These are phyloP conservation scores for Synergus gifuensis DNA, from an alignment of 2,888 invertebrate species.

Conservation along the genomic window DNA sequence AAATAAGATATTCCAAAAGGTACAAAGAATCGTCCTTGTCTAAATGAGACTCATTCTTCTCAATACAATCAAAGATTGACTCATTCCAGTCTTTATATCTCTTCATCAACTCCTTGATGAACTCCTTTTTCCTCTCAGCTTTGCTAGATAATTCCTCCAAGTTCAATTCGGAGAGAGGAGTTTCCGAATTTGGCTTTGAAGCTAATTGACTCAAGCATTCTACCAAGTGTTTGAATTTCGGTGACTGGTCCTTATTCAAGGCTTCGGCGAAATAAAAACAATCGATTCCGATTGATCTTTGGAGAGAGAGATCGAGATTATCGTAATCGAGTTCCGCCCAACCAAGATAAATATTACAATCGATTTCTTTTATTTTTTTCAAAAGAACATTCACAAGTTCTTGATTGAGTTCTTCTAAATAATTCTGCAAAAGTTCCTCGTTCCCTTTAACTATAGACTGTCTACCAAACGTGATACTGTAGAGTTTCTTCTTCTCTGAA, in stretches of 20 bases:
- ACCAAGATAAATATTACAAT: constrained; percentile 66
- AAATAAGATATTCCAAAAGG: constrained; percentile 65
- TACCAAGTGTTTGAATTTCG: constrained; percentile 60
- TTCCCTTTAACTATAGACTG: constrained; percentile 55
- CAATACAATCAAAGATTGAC: constrained; percentile 57
- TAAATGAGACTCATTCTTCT: constrained; percentile 52
- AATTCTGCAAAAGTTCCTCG: constrained; percentile 45
- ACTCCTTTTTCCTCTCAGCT: constrained; percentile 57
- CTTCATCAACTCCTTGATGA: constrained; percentile 61
- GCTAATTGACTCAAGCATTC: constrained; percentile 66
- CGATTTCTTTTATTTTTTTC: constrained; percentile 66
- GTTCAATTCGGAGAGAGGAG: constrained; percentile 48
- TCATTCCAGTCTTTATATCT: constrained; percentile 68
- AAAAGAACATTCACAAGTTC: constrained; percentile 63
- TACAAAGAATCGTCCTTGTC: constrained; percentile 60
- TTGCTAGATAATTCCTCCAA: constrained; percentile 59
- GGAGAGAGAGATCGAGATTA: constrained; percentile 65
- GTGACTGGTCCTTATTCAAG: constrained; percentile 54
- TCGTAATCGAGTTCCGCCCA: constrained; percentile 71
- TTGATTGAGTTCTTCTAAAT: constrained; percentile 56
- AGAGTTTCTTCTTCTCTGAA: constrained; percentile 57
- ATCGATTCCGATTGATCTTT: constrained; percentile 68
- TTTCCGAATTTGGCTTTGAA: constrained; percentile 59
- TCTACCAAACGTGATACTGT: constrained; percentile 66
- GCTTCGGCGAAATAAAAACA: constrained; percentile 65